Evolutionary conservation across 2,888 invertebrate genomes (phyloP).

Genomic region (Thereva nobilitata): DNA sequence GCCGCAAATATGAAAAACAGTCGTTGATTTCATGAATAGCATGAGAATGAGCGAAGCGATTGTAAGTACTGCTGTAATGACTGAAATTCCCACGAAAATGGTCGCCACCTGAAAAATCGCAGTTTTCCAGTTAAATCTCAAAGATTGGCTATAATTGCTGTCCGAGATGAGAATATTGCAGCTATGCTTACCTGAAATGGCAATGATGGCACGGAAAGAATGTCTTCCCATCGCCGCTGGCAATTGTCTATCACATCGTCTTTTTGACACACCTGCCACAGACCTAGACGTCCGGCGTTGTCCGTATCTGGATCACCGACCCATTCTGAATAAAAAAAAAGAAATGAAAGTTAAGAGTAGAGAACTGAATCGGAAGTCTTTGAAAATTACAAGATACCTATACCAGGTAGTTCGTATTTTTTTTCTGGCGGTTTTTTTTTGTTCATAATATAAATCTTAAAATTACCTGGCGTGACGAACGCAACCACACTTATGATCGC

Average conservation of each 20-base stretch:
- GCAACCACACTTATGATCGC: conserved; percentile 94
- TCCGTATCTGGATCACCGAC: conserved; percentile 82
- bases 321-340: conserved; percentile 67
- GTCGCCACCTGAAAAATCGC: conserved; percentile 68
- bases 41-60: conserved; percentile 89
- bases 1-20: conserved; percentile 90
- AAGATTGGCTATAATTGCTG: neutral
- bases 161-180: neutral
- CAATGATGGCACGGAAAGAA: conserved; percentile 77
- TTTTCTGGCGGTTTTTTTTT: neutral
- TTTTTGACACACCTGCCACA: conserved; percentile 86
- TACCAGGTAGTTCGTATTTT: too few relatives aligned
- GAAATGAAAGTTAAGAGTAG: conserved; percentile 11
- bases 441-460: neutral
- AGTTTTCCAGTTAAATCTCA: neutral
- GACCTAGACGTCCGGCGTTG: conserved; percentile 87
- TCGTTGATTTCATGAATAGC: conserved; percentile 89
- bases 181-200: conserved; percentile 68
- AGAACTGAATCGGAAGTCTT: conserved; percentile 18
- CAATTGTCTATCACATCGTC: conserved; percentile 82
- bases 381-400: neutral
- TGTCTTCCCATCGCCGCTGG: conserved; percentile 80
- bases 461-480: conserved; percentile 80
- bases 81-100: conserved; percentile 84
- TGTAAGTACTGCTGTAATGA: conserved; percentile 80